Percentiles rank a stretch among this genome's conserved stretches.
phyloP scores from a whole-genome alignment of 2,113 vertebrate species.

The Salvelinus namaycush region DNA sequence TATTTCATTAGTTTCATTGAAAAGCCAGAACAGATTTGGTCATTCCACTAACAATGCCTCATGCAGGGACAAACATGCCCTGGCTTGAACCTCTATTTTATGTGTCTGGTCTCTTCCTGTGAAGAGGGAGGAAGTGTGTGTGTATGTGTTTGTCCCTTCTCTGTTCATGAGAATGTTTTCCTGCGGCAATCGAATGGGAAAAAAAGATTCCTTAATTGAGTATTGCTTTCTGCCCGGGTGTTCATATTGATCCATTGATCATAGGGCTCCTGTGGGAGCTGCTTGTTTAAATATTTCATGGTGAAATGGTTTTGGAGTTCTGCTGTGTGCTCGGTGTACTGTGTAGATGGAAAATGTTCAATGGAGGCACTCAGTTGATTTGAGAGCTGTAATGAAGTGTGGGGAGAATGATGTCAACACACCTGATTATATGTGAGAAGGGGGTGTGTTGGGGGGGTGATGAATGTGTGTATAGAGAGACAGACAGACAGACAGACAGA shows the following conservation, averaged over 20 bases:
- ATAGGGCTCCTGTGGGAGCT: not conserved
- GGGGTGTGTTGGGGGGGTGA: not conserved
- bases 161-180: not conserved
- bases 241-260: not conserved
- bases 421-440: not conserved
- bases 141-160: not conserved
- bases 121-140: not conserved
- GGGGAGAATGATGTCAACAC: not conserved
- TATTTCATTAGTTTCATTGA: constrained; percentile 11
- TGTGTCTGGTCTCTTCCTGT: not conserved
- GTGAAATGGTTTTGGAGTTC: not conserved
- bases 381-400: constrained; percentile 12
- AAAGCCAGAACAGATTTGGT: not conserved
- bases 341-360: not conserved
- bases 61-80: not conserved
- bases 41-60: not conserved
- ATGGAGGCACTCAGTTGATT: not conserved
- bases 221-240: not conserved
- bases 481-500: too few relatives aligned
- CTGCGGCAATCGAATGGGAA: not conserved
- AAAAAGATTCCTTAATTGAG: not conserved
- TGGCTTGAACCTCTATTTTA: not conserved
- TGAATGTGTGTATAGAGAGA: not conserved
- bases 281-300: constrained; percentile 15
- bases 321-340: constrained; percentile 1